These are phyloP conservation scores for Aspidiotus destructor DNA, from an alignment of 2,888 invertebrate species.

Conservation along the genomic window DNA sequence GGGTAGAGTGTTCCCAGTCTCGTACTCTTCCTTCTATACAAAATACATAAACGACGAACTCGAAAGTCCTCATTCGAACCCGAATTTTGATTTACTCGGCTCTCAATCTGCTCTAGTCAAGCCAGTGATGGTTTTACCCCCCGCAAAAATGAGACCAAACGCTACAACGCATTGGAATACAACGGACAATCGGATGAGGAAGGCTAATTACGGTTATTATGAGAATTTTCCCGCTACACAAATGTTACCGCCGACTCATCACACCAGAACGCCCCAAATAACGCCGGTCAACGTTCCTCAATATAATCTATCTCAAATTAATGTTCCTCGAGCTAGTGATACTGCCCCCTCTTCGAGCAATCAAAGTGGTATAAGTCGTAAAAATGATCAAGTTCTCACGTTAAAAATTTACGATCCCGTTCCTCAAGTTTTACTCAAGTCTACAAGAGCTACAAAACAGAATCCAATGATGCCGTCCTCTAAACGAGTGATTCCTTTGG, in stretches of 20 bases:
- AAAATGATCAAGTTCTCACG: slow-evolving; percentile 20
- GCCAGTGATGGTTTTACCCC: background rate
- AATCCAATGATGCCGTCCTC: slow-evolving; percentile 3
- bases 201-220: background rate
- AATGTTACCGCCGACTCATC: background rate
- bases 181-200: background rate
- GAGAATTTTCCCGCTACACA: background rate
- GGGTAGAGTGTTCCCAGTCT: background rate
- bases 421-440: slow-evolving; percentile 9
- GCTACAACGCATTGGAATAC: background rate
- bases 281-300: background rate
- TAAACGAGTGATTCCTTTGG: slow-evolving; percentile 26
- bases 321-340: background rate
- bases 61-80: slow-evolving; percentile 20
- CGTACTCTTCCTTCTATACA: slow-evolving; percentile 6
- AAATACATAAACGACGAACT: slow-evolving; percentile 16
- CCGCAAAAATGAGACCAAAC: background rate
- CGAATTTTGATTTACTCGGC: slow-evolving; percentile 20
- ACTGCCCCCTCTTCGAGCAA: background rate
- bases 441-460: slow-evolving; percentile 8
- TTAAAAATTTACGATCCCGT: slow-evolving; percentile 1
- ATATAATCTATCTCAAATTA: background rate
- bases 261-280: background rate
- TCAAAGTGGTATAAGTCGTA: slow-evolving; percentile 13
- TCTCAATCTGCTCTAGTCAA: slow-evolving; percentile 18